Conservation (phyloP, 2,113 vertebrate genomes). For the Microtus richardsoni region DNA sequence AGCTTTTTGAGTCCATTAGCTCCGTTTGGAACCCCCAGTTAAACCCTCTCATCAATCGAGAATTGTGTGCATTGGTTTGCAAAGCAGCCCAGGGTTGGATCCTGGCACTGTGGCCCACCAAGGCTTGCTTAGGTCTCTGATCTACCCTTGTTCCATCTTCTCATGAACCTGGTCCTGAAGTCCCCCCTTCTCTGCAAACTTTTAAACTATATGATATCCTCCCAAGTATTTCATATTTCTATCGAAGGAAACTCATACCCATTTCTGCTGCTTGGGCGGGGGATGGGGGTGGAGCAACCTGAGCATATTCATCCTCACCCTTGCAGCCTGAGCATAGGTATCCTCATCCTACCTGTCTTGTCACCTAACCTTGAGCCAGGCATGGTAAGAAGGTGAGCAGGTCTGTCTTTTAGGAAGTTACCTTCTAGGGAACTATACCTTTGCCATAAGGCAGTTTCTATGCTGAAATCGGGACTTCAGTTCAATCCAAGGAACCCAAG, state of each 20-base stretch:
- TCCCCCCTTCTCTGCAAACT: background rate
- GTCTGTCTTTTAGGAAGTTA: background rate
- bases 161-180: background rate
- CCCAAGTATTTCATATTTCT: background rate
- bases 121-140: background rate
- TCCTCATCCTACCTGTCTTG: background rate
- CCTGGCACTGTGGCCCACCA: background rate
- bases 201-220: background rate
- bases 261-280: background rate
- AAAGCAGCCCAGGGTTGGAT: background rate
- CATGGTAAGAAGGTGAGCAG: background rate
- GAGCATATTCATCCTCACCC: background rate
- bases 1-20: background rate
- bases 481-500: background rate
- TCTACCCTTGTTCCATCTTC: background rate
- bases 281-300: background rate
- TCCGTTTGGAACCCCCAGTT: background rate
- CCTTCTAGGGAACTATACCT: background rate
- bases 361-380: background rate
- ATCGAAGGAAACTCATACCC: background rate
- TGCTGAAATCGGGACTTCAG: background rate
- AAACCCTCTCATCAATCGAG: background rate
- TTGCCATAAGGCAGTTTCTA: background rate
- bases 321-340: background rate
- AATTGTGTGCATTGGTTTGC: background rate